Evolutionary conservation across 2,888 invertebrate genomes (phyloP).

Genomic region (Lycophotia porphyrea): DNA sequence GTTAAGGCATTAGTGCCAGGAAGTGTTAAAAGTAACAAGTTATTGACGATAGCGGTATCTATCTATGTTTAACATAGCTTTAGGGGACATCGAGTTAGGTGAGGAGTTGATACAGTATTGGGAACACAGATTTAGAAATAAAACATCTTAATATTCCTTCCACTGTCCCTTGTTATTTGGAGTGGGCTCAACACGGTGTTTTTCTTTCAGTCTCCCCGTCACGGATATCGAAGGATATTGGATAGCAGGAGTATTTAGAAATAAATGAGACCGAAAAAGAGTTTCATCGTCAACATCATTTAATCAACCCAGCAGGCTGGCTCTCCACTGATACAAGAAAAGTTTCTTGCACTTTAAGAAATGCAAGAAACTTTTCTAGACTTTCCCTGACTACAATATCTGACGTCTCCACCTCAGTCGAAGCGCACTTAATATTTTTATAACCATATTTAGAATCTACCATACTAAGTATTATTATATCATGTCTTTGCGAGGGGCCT

Average conservation of each 20-base stretch:
- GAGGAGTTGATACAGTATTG: not conserved
- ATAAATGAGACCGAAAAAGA: not conserved
- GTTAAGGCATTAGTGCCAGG: conserved; percentile 62
- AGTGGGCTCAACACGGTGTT: not conserved
- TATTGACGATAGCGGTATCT: conserved; percentile 47
- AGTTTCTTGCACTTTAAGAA: too few relatives aligned
- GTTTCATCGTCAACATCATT: not conserved
- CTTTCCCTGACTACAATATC: not conserved
- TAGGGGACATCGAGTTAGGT: not conserved
- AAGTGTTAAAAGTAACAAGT: conserved; percentile 64
- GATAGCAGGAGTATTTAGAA: not conserved
- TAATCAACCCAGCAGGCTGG: not conserved
- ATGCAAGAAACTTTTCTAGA: too few relatives aligned
- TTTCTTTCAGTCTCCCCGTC: not conserved
- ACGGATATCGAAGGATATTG: not conserved
- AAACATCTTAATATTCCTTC: not conserved
- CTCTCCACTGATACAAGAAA: not conserved
- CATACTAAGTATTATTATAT: not conserved
- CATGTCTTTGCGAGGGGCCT: conserved; percentile 8
- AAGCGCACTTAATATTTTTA: not conserved
- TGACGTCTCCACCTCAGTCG: not conserved
- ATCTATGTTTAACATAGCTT: not conserved
- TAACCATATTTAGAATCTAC: conserved; percentile 3
- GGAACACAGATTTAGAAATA: not conserved
- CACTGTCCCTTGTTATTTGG: not conserved